These are phyloP conservation scores for Phthorimaea operculella DNA, from an alignment of 1,140 invertebrate genomes.

Conservation along the genomic window DNA sequence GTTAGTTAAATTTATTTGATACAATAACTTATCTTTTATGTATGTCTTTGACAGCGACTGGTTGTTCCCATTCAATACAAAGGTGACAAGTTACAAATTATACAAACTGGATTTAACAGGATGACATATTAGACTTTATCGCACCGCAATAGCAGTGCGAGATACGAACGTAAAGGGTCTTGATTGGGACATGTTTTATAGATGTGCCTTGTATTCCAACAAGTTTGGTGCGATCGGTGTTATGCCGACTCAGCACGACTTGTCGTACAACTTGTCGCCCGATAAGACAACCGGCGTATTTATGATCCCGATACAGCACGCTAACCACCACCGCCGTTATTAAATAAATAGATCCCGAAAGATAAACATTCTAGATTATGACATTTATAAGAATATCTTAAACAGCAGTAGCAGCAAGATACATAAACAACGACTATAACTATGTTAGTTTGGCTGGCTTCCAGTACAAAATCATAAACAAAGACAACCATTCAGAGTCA, in stretches of 20 bases:
- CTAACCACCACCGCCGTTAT: not conserved
- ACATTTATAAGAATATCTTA: too few relatives aligned
- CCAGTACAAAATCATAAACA: too few relatives aligned
- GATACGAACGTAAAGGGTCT: not conserved
- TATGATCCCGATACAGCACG: not conserved
- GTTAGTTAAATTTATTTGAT: not conserved
- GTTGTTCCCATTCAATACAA: slow-evolving; percentile 1
- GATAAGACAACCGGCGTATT: not conserved
- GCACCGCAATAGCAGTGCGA: not conserved
- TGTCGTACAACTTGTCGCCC: not conserved
- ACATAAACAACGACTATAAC: too few relatives aligned
- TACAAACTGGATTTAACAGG: not conserved
- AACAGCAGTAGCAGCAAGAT: too few relatives aligned
- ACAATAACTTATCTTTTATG: slow-evolving; percentile 1
- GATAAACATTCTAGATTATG: too few relatives aligned
- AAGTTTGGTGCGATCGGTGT: not conserved
- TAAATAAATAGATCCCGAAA: too few relatives aligned
- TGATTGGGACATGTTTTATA: slow-evolving; percentile 1
- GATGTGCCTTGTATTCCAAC: not conserved
- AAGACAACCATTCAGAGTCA: too few relatives aligned
- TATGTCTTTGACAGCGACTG: not conserved
- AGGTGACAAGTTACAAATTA: slow-evolving; percentile 1
- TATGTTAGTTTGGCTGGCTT: too few relatives aligned
- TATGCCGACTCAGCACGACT: not conserved
- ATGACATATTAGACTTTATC: not conserved